phyloP scores from a whole-genome alignment of 2,113 vertebrate species.

The Fregetta grallaria region DNA sequence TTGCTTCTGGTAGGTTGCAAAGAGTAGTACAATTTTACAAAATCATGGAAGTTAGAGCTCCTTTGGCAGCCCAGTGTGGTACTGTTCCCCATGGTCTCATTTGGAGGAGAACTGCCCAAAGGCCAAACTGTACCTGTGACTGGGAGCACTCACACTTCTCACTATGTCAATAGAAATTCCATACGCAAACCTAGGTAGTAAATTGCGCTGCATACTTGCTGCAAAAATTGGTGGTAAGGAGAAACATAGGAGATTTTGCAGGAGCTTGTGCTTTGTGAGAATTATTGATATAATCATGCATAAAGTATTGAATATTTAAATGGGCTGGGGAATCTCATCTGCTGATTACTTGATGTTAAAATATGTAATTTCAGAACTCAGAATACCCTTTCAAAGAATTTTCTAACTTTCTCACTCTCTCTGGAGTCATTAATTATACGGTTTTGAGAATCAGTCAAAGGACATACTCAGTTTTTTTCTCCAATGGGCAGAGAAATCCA shows the following conservation, averaged over 20 bases:
- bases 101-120: not conserved
- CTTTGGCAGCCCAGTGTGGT: not conserved
- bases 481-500: constrained; percentile 25
- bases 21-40: not conserved
- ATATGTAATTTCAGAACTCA: constrained; percentile 51
- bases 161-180: constrained; percentile 7
- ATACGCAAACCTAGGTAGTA: not conserved
- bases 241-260: constrained; percentile 1
- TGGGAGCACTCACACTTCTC: not conserved
- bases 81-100: not conserved
- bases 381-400: constrained; percentile 62
- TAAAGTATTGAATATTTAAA: constrained; percentile 57
- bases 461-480: not conserved
- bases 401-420: constrained; percentile 55
- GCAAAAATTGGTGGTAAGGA: constrained; percentile 12
- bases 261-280: not conserved
- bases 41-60: not conserved
- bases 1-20: not conserved
- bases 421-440: constrained; percentile 69
- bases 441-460: constrained; percentile 40
- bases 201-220: not conserved
- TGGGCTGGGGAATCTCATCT: constrained; percentile 39
- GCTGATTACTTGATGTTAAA: constrained; percentile 52
- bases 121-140: not conserved
- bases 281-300: constrained; percentile 17